Base-by-base conservation (phyloP, 92 coral and sea anemone species). In the Palythoa heliodiscus region DNA sequence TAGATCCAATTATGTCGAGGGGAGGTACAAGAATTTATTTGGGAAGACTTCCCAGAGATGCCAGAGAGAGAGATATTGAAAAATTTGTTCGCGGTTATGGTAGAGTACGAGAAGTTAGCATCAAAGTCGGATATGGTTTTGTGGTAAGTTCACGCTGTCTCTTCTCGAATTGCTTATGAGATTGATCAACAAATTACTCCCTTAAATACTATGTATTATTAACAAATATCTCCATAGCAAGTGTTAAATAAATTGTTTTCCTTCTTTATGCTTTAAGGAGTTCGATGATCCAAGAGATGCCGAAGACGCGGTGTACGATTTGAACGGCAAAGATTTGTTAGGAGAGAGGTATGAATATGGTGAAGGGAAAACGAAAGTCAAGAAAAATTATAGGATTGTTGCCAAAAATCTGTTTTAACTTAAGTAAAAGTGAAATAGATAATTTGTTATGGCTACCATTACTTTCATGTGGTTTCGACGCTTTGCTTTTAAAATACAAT, bases 101-200 rank as follows among this genome's bases (percentile, higher is more conserved):
- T 2, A 88, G 94, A 54, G 86, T 92, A 50, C 93, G 95, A 4
- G 99, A 97, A 83, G 89, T 97, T 16, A 97, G 99, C 89, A 93
- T 97, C 88, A 97, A 97, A 81, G 92, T 92, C 72, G 99, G 99
- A 73, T 97, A 97, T 43, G 99, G 99, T 66, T 97, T 97, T 86
- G 99, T 97, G 98, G 99, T 97, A 52, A 91, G 99, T 84, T 8
- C 19, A 13, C 29, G 22, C 11, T 9, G 69, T 9, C 20, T n/a
- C 11, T 1, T 9, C 5, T n/a, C 11, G 24, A 43, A 8, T 58
- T 16, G 14, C 70, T 57, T 78, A 20, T 63, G 20, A 17, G 23
- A 43, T 43, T 43, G 9, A 43, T 43, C 50, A 43, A 43, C 50
- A 43, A 43, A 43, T 43, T 43, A 43, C 50, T 43, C 9, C 50